Evolutionary conservation across 2,888 invertebrate genomes (phyloP), one percentile per base, ranked within the genome.

Genomic region (Sarcophaga caerulescens): DNA sequence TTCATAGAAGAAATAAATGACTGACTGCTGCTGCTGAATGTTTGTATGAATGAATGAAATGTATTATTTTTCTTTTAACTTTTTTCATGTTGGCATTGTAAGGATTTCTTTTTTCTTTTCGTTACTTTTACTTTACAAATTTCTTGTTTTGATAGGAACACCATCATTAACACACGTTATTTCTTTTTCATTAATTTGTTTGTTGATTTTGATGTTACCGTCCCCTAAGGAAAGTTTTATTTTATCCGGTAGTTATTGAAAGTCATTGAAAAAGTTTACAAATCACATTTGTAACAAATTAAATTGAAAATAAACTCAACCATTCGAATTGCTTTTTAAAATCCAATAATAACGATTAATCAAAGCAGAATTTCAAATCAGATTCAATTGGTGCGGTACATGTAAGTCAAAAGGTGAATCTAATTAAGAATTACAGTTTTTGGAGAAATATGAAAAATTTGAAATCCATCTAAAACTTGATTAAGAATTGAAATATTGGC

Each of bases 111-210:
- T 66, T 60, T 23, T 80, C 71, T 45, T 78, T 70, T 60, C 62
- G 19, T 66, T 78, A 52, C 12, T 44, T 81, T 81, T 71, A 44
- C 52, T 73, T 59, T 71, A 4, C 62, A 63, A 89, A 90, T 89
- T 91, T 89, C 89, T 90, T 90, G 90, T 91, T 91, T 90, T 91
- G 92, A 92, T 91, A 92, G 90, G 89, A 89, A 90, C 91, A 90
- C 35, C 90, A 91, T 91, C 90, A 91, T 91, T 90, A 90, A 90
- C 91, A 89, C 90, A 90, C 90, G 89, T 83, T 84, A 65, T 65
- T 83, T 74, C 76, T 14, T 52, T 52, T 52, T 52, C 52, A 14
- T 68, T 73, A 74, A 59, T 69, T 69, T 84, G 21, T 63, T 68
- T 65, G 4, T 19, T 70, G 63, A 59, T 70, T 73, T 84, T 59